Evolutionary conservation across 2,888 invertebrate genomes (phyloP), one percentile per base, ranked within the genome.

Genomic region (Drosophila paramelanica): DNA sequence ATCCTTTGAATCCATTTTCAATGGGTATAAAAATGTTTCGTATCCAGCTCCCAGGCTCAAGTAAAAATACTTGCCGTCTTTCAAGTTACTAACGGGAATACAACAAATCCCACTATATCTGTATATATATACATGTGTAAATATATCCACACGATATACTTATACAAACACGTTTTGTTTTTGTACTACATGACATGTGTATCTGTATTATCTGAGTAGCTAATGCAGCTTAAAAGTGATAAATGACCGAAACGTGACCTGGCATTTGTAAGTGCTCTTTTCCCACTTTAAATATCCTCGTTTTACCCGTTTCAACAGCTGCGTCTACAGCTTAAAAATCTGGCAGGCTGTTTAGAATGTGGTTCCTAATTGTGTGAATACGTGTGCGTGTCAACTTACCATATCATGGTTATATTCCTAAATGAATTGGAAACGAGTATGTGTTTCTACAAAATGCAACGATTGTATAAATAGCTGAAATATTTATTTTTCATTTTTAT

Each of bases 221-320:
- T 77, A 80, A 80, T 80, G 80, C 61, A 55, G 52, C 59, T 71
- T 78, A 82, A 73, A 80, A 69, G 75, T 73, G 81, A 88, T 82
- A 90, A 90, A 89, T 90, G 82, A 76, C 81, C 70, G 36, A 59
- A 81, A 89, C 90, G 90, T 89, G 89, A 89, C 86, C 84, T 71
- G 71, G 65, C 81, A 81, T 79, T 76, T 77, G 67, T 67, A 56
- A 60, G 46, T 51, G 67, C 47, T 51, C 41, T 46, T 67, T 58
- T 59, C 38, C 53, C 46, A 67, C 33, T 45, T 67, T 59, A 33
- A 38, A 59, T 59, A 53, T 55, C 75, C 67, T 64, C 66, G 39
- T 57, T 52, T 56, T 42, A 47, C 55, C 39, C 33, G 33, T 1
- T 33, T 36, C 13, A 58, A 42, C 64, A 56, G 60, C 51, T 58